Evolutionary conservation across 2,113 vertebrate genomes (phyloP).

Genomic region (Acinonyx jubatus): DNA sequence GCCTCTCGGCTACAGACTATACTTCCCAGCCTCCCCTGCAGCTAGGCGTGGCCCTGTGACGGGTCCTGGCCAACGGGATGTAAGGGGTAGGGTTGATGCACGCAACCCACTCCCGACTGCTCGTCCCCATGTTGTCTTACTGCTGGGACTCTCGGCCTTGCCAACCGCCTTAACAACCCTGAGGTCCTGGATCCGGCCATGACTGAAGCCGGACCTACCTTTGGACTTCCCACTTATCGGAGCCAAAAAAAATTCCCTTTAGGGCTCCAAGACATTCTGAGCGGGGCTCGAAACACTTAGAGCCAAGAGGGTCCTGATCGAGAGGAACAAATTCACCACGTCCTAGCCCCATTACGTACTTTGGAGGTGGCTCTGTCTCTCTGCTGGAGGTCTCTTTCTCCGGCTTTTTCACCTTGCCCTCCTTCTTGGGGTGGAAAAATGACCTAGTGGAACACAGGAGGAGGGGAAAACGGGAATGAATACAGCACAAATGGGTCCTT

Average conservation of each 20-base stretch:
- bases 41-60: rapidly evolving
- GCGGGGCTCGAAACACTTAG: background rate
- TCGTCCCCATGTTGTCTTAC: rapidly evolving
- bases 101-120: background rate
- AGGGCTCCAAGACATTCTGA: background rate
- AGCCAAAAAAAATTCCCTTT: background rate
- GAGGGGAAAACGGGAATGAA: rapidly evolving
- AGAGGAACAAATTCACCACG: background rate
- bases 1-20: background rate
- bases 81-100: background rate
- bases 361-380: constrained; percentile 59
- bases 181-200: background rate
- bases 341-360: constrained; percentile 22
- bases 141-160: background rate
- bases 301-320: background rate
- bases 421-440: constrained; percentile 89
- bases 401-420: constrained; percentile 82
- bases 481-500: background rate
- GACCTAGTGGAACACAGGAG: constrained; percentile 82
- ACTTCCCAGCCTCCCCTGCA: background rate
- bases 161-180: background rate
- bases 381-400: constrained; percentile 70
- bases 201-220: background rate
- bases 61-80: background rate
- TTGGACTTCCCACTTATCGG: background rate